Base-by-base conservation (phyloP, 1,140 invertebrate genomes). In the Eciton burchellii region DNA sequence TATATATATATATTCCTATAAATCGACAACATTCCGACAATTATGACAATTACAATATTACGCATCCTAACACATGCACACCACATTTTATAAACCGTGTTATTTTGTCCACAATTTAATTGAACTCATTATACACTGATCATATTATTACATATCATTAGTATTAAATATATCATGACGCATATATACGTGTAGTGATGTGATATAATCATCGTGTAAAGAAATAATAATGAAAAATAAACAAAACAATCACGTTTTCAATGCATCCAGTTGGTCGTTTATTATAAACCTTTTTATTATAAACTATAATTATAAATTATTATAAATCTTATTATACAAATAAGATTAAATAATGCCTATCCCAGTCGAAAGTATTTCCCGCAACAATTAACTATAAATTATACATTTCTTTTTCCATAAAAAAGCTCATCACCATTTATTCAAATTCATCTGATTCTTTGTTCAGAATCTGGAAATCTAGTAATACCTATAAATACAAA, bases 251-350 rank as follows among this genome's bases (percentile, higher is more conserved):
- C 3, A 43, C 11, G 16, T 68, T 56, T 76, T 24, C 16, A 16
- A 29, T 76, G 65, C 29, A 45, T 45, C 5, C 24, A 35, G 26
- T 62, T 68, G 43, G 24, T 29, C 12, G 11, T 49, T 74, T 86
- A 65, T 47, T 41, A 3, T 35, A 35, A 35, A 35, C 6, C 2
- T 35, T 35, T 35, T n/a, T n/a, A n/a, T n/a, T n/a, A n/a, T n/a
- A n/a, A n/a, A n/a, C n/a, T n/a, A n/a, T n/a, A n/a, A n/a, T 63
- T 68, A 45, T 82, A 82, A 43, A 14, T 62, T 70, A 70, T 41
- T 63, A 68, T 56, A 43, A 68, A n/a, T n/a, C n/a, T n/a, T 35
- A 35, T 8, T 66, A 29, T 54, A 65, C 57, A 77, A 76, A 66
- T 57, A 68, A 82, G 49, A 52, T 56, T 19, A 82, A 26, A 54